A percentile compares a stretch with the other conserved stretches of the same genome.
Evolutionary conservation across 1,140 invertebrate genomes (phyloP).

Genomic region (Dendrolimus punctatus): DNA sequence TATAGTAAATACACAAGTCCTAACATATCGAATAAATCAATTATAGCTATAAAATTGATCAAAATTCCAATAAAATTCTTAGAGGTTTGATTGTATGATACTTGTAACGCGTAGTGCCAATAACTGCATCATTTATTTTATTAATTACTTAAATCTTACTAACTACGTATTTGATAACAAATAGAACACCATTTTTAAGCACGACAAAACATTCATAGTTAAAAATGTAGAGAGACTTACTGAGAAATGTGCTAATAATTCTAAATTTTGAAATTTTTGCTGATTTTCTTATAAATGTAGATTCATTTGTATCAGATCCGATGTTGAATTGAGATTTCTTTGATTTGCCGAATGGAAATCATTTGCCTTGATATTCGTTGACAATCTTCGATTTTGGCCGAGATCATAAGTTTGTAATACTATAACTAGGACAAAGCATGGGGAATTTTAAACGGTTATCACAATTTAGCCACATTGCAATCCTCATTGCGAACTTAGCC

Average conservation of each 20-base stretch:
- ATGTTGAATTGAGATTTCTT: conserved; percentile 48
- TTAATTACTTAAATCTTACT: conserved; percentile 69
- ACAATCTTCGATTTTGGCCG: conserved; percentile 61
- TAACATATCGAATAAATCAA: too few relatives aligned
- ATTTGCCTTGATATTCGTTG: conserved; percentile 53
- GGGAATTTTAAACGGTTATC: conserved; percentile 47
- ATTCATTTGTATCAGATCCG: conserved; percentile 64
- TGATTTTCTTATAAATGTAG: conserved; percentile 45
- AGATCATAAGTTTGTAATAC: conserved; percentile 54
- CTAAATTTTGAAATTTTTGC: conserved; percentile 65
- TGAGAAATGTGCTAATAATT: conserved; percentile 74
- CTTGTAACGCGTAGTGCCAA: conserved; percentile 59
- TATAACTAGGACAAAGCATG: conserved; percentile 60
- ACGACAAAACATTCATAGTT: conserved; percentile 74
- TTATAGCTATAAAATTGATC: too few relatives aligned
- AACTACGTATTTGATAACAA: conserved; percentile 73
- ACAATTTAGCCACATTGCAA: conserved; percentile 55
- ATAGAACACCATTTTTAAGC: conserved; percentile 74
- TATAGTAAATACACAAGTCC: neutral
- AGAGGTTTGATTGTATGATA: conserved; percentile 10
- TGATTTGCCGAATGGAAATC: conserved; percentile 29
- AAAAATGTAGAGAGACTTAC: conserved; percentile 73
- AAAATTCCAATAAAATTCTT: conserved; percentile 19
- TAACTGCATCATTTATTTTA: conserved; percentile 58
- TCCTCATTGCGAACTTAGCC: conserved; percentile 6